These are phyloP conservation scores for Xenentodon cancila DNA, from an alignment of 2,797 vertebrate genomes.

Conservation along the genomic window DNA sequence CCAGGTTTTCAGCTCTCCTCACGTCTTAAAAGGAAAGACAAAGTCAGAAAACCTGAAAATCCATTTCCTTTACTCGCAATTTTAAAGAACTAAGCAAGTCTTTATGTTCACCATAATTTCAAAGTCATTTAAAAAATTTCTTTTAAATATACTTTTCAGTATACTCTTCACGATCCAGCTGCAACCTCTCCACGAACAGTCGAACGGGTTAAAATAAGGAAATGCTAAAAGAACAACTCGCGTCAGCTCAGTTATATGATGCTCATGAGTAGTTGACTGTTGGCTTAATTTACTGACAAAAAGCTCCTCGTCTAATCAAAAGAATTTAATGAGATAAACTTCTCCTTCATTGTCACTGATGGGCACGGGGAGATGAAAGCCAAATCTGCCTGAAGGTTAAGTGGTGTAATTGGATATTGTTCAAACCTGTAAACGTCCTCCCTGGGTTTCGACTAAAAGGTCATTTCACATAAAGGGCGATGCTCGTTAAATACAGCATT, in stretches of 20 bases:
- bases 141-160: not conserved
- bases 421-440: conserved; percentile 35
- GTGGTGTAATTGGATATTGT: conserved; percentile 51
- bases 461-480: conserved; percentile 35
- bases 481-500: conserved; percentile 42
- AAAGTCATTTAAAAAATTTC: conserved; percentile 16
- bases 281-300: conserved; percentile 40
- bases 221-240: conserved; percentile 5
- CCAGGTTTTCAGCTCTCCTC: conserved; percentile 29
- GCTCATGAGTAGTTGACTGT: conserved; percentile 20
- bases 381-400: conserved; percentile 50
- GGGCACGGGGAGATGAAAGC: conserved; percentile 44
- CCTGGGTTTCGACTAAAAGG: conserved; percentile 43
- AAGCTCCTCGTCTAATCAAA: conserved; percentile 47
- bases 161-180: conserved; percentile 7
- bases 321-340: conserved; percentile 51
- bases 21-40: conserved; percentile 32
- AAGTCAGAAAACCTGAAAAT: conserved; percentile 33
- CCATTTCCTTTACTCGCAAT: not conserved
- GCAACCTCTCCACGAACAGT: not conserved
- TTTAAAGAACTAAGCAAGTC: conserved; percentile 12
- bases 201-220: not conserved
- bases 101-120: conserved; percentile 21
- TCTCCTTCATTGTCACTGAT: conserved; percentile 25
- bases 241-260: conserved; percentile 22